Evolutionary conservation across 2,113 vertebrate genomes (phyloP).

Genomic region (Scalopus aquaticus): DNA sequence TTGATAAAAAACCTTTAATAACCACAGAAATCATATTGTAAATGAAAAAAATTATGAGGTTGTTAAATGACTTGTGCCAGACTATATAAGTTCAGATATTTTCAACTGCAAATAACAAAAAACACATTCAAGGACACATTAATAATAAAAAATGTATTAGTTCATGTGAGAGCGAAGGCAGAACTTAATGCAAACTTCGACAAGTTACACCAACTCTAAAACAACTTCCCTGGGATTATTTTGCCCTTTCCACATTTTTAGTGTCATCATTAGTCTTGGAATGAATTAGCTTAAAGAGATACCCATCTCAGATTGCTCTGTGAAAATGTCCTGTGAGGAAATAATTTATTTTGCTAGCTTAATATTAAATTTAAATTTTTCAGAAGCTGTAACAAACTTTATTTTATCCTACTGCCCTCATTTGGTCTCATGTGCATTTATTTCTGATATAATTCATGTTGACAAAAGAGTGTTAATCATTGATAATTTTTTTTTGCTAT

Average conservation of each 20-base stretch:
- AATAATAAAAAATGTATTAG: background rate
- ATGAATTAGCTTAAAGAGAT: background rate
- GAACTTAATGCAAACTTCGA: background rate
- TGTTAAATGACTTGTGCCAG: conserved; percentile 32
- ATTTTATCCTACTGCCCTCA: background rate
- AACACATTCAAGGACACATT: background rate
- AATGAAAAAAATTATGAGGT: conserved; percentile 22
- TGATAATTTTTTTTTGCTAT: background rate
- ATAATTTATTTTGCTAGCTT: background rate
- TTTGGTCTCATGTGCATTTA: background rate
- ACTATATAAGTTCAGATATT: background rate
- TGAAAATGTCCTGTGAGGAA: background rate
- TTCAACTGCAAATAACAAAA: background rate
- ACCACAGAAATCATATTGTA: background rate
- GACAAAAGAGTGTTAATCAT: background rate
- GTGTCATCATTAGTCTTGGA: background rate
- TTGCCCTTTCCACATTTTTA: background rate
- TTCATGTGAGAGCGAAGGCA: background rate
- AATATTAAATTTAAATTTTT: background rate
- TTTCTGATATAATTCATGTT: background rate
- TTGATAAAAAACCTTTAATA: conserved; percentile 42
- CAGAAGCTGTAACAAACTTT: background rate
- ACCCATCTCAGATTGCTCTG: background rate
- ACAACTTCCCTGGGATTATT: background rate
- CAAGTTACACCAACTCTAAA: background rate